phyloP scores from a whole-genome alignment of 2,113 vertebrate species.

The Solea senegalensis region DNA sequence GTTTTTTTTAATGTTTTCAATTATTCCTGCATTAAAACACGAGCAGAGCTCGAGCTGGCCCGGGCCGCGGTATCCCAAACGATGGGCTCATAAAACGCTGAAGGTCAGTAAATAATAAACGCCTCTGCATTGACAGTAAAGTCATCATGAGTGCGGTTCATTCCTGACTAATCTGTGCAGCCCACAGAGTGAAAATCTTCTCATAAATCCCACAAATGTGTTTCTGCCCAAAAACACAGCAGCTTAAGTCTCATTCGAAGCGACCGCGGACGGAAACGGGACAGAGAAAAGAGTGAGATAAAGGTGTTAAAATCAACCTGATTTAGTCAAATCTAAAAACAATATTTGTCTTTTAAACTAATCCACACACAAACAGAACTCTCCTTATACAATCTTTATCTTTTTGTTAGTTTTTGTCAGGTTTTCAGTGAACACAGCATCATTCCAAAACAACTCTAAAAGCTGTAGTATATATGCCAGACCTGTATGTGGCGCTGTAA shows the following conservation, averaged over 20 bases:
- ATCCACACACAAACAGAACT: too few relatives aligned
- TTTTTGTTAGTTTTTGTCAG: too few relatives aligned
- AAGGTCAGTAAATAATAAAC: conserved; percentile 42
- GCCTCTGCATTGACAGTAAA: conserved; percentile 35
- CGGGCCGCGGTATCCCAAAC: not conserved
- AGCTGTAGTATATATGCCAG: too few relatives aligned
- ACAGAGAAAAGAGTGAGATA: too few relatives aligned
- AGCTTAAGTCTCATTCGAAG: not conserved
- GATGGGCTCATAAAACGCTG: conserved; percentile 18
- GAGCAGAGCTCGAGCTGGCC: conserved; percentile 13
- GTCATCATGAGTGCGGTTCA: conserved; percentile 5
- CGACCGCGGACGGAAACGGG: too few relatives aligned
- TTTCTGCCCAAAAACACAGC: conserved; percentile 7
- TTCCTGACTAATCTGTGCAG: not conserved
- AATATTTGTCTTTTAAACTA: too few relatives aligned
- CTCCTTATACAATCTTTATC: too few relatives aligned
- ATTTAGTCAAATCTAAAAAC: too few relatives aligned
- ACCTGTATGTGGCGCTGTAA: too few relatives aligned
- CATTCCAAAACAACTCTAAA: too few relatives aligned
- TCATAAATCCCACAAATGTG: conserved; percentile 24
- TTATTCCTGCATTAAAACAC: conserved; percentile 44
- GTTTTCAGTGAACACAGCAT: too few relatives aligned
- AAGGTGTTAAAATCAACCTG: too few relatives aligned
- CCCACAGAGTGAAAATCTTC: not conserved
- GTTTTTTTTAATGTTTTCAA: conserved; percentile 48